Conservation (phyloP, 2,797 vertebrate species). For the Sebastolobus alascanus region DNA sequence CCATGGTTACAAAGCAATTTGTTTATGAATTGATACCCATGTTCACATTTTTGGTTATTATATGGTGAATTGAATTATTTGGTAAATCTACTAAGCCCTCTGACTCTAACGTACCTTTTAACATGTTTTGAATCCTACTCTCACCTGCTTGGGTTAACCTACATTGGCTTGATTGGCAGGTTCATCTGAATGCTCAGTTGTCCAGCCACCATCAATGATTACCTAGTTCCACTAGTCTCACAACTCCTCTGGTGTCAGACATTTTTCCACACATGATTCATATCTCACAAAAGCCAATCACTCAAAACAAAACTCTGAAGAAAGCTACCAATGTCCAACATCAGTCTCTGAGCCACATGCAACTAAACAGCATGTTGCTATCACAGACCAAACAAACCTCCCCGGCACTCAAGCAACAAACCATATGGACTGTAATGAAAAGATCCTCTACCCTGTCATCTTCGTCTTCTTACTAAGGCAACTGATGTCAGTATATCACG, state of each 20-base stretch:
- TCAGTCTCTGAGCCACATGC: neutral
- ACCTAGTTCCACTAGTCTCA: neutral
- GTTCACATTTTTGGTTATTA: too few species aligned
- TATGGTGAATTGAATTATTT: too few species aligned
- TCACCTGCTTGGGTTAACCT: too few species aligned
- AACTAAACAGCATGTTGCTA: neutral
- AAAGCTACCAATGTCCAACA: neutral
- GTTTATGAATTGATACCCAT: too few species aligned
- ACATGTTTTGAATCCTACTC: too few species aligned
- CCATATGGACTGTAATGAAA: neutral
- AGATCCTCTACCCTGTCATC: neutral
- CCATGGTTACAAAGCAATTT: too few species aligned
- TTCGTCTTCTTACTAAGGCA: neutral
- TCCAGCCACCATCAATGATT: neutral
- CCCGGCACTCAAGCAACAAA: neutral
- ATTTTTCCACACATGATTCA: neutral
- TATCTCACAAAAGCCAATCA: neutral
- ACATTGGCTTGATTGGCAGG: too few species aligned
- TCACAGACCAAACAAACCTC: neutral
- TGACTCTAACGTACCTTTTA: too few species aligned
- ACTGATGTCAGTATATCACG: too few species aligned
- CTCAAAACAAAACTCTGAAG: neutral
- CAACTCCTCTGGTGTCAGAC: neutral
- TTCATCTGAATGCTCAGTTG: neutral
- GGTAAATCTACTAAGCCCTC: too few species aligned